A percentile compares a stretch with the other conserved stretches of the same genome.
Evolutionary conservation across 30 jellyfish, hydroid and myxozoan species (phyloP).

Genomic region (Pelagia noctiluca): DNA sequence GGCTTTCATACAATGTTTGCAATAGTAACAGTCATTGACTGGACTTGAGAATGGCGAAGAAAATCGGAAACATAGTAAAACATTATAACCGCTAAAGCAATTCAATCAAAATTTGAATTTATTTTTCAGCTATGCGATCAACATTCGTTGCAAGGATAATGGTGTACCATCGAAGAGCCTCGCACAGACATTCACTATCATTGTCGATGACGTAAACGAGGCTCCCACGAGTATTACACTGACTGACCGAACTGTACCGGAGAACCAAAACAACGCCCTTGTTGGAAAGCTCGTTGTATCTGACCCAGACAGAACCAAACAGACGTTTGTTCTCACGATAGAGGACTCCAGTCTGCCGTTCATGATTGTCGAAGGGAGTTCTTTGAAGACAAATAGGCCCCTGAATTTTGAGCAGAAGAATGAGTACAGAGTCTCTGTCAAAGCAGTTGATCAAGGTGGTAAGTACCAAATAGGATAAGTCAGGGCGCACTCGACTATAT

Average conservation of each 20-base stretch:
- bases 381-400: constrained; percentile 35
- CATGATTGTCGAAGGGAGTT: constrained; percentile 8
- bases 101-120: no score
- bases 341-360: constrained; percentile 18
- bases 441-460: constrained; percentile 75
- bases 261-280: constrained; percentile 32
- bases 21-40: no score
- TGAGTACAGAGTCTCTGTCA: constrained; percentile 24
- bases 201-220: constrained; percentile 76
- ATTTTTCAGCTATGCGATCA: constrained; percentile 44
- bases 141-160: constrained; percentile 62
- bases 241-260: constrained; percentile 53
- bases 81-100: no score
- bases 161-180: constrained; percentile 69
- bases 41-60: no score
- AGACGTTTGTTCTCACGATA: constrained; percentile 24
- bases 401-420: constrained; percentile 52
- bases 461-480: no score
- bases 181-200: constrained; percentile 37
- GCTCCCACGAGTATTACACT: constrained; percentile 67
- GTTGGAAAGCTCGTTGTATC: constrained; percentile 65
- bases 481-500: no score
- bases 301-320: constrained; percentile 69
- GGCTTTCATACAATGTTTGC: no score
- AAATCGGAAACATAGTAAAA: no score